These are phyloP conservation scores for Liposcelis brunnea DNA, from an alignment of 2,888 invertebrate species.

Conservation along the genomic window DNA sequence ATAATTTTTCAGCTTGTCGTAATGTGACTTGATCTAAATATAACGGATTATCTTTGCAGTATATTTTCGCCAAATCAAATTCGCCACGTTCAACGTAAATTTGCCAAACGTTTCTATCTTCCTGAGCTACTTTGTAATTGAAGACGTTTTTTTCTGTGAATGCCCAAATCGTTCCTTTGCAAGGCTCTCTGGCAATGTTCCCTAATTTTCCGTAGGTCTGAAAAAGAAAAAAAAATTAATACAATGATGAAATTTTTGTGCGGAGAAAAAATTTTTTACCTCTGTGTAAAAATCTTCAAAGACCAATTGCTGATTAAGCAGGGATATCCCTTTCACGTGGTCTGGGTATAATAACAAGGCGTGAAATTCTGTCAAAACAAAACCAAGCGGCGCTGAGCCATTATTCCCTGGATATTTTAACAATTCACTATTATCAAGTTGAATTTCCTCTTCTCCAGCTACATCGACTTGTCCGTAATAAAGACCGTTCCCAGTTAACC, in stretches of 20 bases:
- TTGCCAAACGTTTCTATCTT: conserved; percentile 75
- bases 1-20: conserved; percentile 75
- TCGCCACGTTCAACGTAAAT: conserved; percentile 73
- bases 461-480: conserved; percentile 47
- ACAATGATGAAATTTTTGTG: conserved; percentile 7
- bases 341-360: conserved; percentile 67
- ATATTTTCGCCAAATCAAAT: conserved; percentile 73
- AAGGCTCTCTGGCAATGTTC: conserved; percentile 62
- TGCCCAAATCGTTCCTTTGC: conserved; percentile 67
- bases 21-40: conserved; percentile 69
- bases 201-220: conserved; percentile 57
- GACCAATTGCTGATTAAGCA: conserved; percentile 69
- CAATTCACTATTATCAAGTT: conserved; percentile 19
- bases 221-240: conserved; percentile 16
- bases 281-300: conserved; percentile 53
- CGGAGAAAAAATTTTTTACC: too few species aligned
- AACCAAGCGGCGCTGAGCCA: conserved; percentile 42
- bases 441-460: conserved; percentile 24
- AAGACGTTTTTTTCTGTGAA: conserved; percentile 72
- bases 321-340: conserved; percentile 65
- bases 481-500: conserved; percentile 73
- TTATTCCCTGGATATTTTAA: conserved; percentile 25
- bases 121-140: conserved; percentile 65
- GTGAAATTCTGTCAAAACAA: conserved; percentile 83
- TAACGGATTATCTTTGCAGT: conserved; percentile 63